phyloP scores from a whole-genome alignment of 2,113 vertebrate species.

The Falcunculus frontatus region DNA sequence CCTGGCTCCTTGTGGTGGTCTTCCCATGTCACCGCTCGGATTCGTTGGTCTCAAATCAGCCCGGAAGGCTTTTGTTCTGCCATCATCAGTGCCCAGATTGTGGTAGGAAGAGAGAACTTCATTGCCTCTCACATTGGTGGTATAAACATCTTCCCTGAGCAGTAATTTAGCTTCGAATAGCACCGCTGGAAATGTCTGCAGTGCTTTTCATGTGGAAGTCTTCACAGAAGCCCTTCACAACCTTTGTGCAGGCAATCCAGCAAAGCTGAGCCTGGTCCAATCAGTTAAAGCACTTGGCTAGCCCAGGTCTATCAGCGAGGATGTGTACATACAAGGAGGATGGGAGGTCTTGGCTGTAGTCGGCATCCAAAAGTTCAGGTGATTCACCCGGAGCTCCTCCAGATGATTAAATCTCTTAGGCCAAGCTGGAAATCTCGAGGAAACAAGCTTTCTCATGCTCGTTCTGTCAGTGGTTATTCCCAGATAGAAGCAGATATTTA shows the following conservation, averaged over 20 bases:
- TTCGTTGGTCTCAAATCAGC: not conserved
- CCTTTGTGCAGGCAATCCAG: not conserved
- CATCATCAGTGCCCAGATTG: not conserved
- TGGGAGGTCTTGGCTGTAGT: slow-evolving; percentile 20
- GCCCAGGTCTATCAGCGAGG: not conserved
- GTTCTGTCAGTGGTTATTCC: not conserved
- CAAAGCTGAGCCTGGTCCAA: not conserved
- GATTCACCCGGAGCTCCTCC: slow-evolving; percentile 10
- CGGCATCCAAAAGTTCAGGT: not conserved
- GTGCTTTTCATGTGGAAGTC: not conserved
- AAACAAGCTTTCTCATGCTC: slow-evolving; percentile 10
- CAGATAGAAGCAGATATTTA: not conserved
- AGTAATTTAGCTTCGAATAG: not conserved
- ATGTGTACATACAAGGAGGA: not conserved
- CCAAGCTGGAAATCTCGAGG: not conserved
- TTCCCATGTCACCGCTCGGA: not conserved
- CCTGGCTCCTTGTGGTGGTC: not conserved
- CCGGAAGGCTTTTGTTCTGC: not conserved
- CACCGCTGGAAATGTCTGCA: accelerated
- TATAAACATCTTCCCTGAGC: not conserved
- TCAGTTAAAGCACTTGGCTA: slow-evolving; percentile 30
- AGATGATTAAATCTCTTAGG: not conserved
- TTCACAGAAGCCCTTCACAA: not conserved
- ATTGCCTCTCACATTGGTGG: not conserved
- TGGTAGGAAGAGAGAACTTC: not conserved